These are phyloP conservation scores for Chesias legatella DNA, from an alignment of 2,888 invertebrate genomes.

Conservation along the genomic window DNA sequence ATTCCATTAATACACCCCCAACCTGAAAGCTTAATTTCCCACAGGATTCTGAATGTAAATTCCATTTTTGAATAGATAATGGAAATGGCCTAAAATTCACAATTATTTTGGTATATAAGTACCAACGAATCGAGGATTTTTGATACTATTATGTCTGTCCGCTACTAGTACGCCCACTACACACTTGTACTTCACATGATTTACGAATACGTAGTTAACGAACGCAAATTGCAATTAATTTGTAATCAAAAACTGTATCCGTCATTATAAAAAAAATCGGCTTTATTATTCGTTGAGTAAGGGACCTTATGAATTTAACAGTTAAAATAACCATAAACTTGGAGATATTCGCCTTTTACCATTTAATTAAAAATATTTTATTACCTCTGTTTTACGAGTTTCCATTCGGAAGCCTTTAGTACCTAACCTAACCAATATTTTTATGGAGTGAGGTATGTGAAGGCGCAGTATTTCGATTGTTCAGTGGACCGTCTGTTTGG, in stretches of 20 bases:
- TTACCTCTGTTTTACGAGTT: constrained; percentile 12
- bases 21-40: constrained; percentile 32
- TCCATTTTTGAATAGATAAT: constrained; percentile 32
- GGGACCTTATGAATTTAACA: not conserved
- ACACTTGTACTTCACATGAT: too few species aligned
- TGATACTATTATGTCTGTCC: constrained; percentile 2
- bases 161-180: too few species aligned
- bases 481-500: constrained; percentile 61
- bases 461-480: constrained; percentile 67
- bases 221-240: too few species aligned
- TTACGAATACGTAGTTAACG: too few species aligned
- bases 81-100: constrained; percentile 21
- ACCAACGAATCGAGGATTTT: constrained; percentile 10
- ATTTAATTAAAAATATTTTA: constrained; percentile 3
- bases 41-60: constrained; percentile 30
- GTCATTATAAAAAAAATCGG: too few species aligned
- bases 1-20: constrained; percentile 30
- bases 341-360: not conserved
- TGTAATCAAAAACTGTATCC: too few species aligned
- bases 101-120: constrained; percentile 18
- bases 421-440: constrained; percentile 44
- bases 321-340: not conserved
- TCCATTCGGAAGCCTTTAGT: constrained; percentile 8
- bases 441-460: constrained; percentile 51
- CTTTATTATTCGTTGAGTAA: too few species aligned